phyloP scores from a whole-genome alignment of 2,888 invertebrate genomes.

The Drosophila multiciliata region DNA sequence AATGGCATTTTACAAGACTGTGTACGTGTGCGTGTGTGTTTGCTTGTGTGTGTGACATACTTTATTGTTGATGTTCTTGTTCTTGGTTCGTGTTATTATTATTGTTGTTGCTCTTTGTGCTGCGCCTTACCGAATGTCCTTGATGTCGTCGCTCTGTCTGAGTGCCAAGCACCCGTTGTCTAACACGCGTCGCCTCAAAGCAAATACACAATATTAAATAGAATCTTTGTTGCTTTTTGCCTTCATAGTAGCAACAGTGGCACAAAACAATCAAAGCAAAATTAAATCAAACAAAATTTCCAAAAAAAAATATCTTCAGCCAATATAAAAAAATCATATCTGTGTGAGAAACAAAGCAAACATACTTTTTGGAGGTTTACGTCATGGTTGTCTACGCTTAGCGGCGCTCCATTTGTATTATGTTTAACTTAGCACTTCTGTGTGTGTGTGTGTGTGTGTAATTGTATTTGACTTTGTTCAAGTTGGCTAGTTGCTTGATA shows the following conservation, averaged over 20 bases:
- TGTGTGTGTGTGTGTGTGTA: conserved; percentile 38
- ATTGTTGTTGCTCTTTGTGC: conserved; percentile 52
- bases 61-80: conserved; percentile 24
- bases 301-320: background rate
- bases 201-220: conserved; percentile 41
- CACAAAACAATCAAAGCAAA: conserved; percentile 14
- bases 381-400: conserved; percentile 72
- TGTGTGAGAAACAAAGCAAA: conserved; percentile 47
- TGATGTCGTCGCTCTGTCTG: conserved; percentile 78
- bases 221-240: conserved; percentile 33
- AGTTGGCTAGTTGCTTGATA: conserved; percentile 27
- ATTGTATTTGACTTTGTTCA: conserved; percentile 22
- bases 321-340: background rate
- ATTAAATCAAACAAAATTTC: conserved; percentile 11
- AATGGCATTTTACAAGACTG: conserved; percentile 5
- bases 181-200: conserved; percentile 31
- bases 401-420: conserved; percentile 39
- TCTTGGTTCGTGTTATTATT: conserved; percentile 29
- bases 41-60: conserved; percentile 41
- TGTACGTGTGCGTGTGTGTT: conserved; percentile 7
- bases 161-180: conserved; percentile 50
- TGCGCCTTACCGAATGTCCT: conserved; percentile 73
- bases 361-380: conserved; percentile 77
- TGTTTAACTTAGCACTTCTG: conserved; percentile 35
- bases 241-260: conserved; percentile 13